These are phyloP conservation scores for Chloebia gouldiae DNA, from an alignment of 2,113 vertebrate genomes.

Conservation along the genomic window DNA sequence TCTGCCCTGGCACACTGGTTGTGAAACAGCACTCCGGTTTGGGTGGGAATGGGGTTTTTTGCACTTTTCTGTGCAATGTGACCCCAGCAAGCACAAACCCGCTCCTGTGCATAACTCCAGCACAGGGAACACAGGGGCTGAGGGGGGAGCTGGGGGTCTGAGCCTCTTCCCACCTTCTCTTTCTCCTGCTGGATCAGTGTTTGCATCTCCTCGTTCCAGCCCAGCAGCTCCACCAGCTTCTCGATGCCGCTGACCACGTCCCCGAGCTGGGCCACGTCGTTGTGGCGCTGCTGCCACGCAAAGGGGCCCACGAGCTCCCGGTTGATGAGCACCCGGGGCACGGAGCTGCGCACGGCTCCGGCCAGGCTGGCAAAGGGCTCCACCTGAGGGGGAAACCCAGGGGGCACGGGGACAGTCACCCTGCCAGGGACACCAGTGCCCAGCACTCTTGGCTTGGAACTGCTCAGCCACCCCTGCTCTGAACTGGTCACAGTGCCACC, in stretches of 20 bases:
- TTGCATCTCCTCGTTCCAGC: conserved; percentile 81
- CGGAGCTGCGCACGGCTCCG: conserved; percentile 73
- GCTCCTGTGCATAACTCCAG: not conserved
- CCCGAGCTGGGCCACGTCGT: conserved; percentile 82
- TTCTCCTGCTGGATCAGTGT: conserved; percentile 71
- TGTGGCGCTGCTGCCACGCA: conserved; percentile 51
- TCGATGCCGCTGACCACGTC: conserved; percentile 82
- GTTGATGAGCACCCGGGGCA: conserved; percentile 90
- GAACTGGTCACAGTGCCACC: not conserved
- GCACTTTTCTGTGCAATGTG: not conserved
- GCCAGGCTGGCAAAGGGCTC: conserved; percentile 93
- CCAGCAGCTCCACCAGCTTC: conserved; percentile 81
- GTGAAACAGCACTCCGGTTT: not conserved
- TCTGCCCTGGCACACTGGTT: not conserved
- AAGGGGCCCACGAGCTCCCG: conserved; percentile 87
- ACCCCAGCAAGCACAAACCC: not conserved
- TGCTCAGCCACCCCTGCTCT: not conserved
- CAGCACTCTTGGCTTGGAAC: rapidly evolving
- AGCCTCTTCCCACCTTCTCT: conserved; percentile 67
- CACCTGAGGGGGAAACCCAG: conserved; percentile 73
- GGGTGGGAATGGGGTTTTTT: too few species aligned
- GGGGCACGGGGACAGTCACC: not conserved
- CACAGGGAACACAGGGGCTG: rapidly evolving
- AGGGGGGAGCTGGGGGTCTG: rapidly evolving
- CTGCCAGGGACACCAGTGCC: rapidly evolving